Evolutionary conservation across 2,888 invertebrate genomes (phyloP), one percentile per base, ranked within the genome.

Genomic region (Bibio marci): DNA sequence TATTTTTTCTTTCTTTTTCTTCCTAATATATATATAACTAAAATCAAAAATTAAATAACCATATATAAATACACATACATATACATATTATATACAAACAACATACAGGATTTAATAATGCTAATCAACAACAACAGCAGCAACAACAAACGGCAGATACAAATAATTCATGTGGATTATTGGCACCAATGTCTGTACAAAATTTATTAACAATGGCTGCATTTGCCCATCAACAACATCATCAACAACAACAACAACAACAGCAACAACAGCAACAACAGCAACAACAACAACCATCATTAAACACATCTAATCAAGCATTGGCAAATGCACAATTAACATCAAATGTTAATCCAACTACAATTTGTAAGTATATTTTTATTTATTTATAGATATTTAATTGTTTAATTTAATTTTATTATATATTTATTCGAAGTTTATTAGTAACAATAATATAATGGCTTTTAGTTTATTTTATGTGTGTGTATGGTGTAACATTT

Each of bases 131-230:
- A 22, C 22, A 22, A 22, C 22, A 22, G 8, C 22, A 22, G 4
- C 22, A 22, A 6, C 22, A 22, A 22, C 22, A 22, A 50, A 56
- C 58, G 26, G 63, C 59, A 51, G 14, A 4, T 5, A n/a, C 30
- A n/a, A 30, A 4, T 5, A 7, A 7, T 11, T 54, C 66, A 49
- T 63, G 65, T 51, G 61, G 65, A 50, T 56, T 69, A 49, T 55
- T 80, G 55, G 76, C 78, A 47, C 81, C 86, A 40, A 80, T 88
- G 64, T 81, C 83, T 52, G 79, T 90, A 69, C 90, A 90, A 71
- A 88, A 88, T 66, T 66, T 91, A 58, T 87, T 90, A 52, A 85
- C 90, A 40, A 67, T 91, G 48, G 80, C 83, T 38, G 51, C 55
- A 59, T 48, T 61, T 30, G 17, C 81, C 47, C 72, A 71, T 50